Evolutionary conservation across 2,888 invertebrate species (phyloP), one percentile per base, ranked within the genome.

Genomic region (Blastobasis adustella): DNA sequence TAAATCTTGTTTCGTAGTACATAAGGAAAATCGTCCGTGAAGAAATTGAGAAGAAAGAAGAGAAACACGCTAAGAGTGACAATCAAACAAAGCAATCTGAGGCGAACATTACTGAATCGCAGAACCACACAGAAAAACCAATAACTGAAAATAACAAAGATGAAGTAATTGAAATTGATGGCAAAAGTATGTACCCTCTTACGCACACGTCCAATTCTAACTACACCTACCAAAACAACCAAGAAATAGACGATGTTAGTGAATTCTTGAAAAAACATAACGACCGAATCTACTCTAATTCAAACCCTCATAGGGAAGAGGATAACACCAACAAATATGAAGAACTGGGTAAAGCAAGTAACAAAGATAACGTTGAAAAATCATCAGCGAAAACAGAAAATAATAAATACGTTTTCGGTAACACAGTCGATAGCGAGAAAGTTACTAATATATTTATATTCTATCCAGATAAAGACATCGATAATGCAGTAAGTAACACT

Each of bases 401-500:
- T 49, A 65, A 74, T 3, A 52, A 66, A 7, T 71, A 66, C 5
- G 50, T 78, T 5, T 76, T 68, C 37, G 79, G 76, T 0, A 78
- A 72, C 41, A 60, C 74, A 1, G 57, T 74, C 9, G 73, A 69
- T 0, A 76, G 69, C 23, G 73, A 68, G 0, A 70, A 79, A 56
- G 75, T 80, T 0, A 80, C 77, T 0, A 82, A 83, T 45, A 62
- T 82, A 42, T 83, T 70, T 48, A 65, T 82, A 44, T 79, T 80
- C 46, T 68, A 75, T 51, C 64, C 69, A 4, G 63, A 60, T 5
- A 57, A 66, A 23, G 55, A 65, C 39, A 8, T 39, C 1, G 45
- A 54, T 45, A 23, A 52, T 5, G 41, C 58, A 4, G 52, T 69
- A n/a, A 58, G 60, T 9, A 54, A 61, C n/a, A 51, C 68, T 0